Percentiles rank a stretch among this genome's conserved stretches.
Evolutionary conservation across 1,140 invertebrate genomes (phyloP).

Genomic region (Philotrypesis tridentata): DNA sequence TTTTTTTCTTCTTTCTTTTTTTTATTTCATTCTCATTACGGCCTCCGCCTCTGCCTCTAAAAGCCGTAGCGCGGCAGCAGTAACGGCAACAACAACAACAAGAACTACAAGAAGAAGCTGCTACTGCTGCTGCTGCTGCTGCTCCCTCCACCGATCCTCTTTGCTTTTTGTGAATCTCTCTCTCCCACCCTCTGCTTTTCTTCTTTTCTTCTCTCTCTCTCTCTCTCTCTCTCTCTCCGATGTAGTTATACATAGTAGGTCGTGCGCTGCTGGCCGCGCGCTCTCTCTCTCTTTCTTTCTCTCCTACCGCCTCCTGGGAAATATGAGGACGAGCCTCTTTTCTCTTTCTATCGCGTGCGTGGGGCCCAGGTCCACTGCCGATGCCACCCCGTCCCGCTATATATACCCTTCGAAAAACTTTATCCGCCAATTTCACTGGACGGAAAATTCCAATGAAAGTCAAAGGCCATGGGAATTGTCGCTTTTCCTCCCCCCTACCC

Average conservation of each 20-base stretch:
- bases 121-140: too few relatives aligned
- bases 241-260: constrained; percentile 1
- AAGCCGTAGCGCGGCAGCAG: too few relatives aligned
- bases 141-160: neutral
- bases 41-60: too few relatives aligned
- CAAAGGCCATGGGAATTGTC: constrained; percentile 66
- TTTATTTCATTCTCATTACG: too few relatives aligned
- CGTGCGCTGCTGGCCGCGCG: constrained; percentile 42
- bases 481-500: constrained; percentile 53
- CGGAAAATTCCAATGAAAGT: constrained; percentile 65
- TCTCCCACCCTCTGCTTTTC: neutral
- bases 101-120: neutral
- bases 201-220: too few relatives aligned
- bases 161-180: neutral
- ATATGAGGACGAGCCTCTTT: constrained; percentile 66
- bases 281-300: too few relatives aligned
- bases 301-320: constrained; percentile 61
- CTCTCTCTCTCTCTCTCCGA: neutral
- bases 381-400: neutral
- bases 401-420: constrained; percentile 64
- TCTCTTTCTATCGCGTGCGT: neutral
- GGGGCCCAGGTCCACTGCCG: neutral
- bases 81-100: neutral
- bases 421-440: constrained; percentile 62
- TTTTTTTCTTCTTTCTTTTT: too few relatives aligned